Percentiles rank a stretch among this genome's conserved stretches.
These are phyloP conservation scores for Thymallus thymallus DNA, from an alignment of 2,113 vertebrate genomes.

Conservation along the genomic window DNA sequence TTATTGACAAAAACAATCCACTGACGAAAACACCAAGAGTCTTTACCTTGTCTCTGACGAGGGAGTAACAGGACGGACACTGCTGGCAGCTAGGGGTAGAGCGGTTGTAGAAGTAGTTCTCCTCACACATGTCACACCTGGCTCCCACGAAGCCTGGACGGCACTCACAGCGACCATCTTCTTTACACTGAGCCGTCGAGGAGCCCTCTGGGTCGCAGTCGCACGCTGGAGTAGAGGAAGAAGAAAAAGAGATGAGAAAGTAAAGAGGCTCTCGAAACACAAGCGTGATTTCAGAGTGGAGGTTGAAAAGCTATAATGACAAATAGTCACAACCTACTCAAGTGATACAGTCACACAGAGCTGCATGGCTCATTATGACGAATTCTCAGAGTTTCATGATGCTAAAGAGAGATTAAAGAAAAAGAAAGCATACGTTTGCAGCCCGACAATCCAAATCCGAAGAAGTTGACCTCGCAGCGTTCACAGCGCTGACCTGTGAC, in stretches of 20 bases:
- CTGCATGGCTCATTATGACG: no score
- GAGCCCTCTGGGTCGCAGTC: constrained; percentile 94
- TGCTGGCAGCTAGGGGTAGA: constrained; percentile 91
- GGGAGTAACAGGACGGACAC: constrained; percentile 91
- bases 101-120: constrained; percentile 98
- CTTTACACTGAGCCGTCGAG: constrained; percentile 81
- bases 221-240: constrained; percentile 75
- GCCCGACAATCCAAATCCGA: constrained; percentile 87
- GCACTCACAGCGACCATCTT: constrained; percentile 85
- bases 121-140: constrained; percentile 94
- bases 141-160: constrained; percentile 89
- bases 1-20: neutral
- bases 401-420: neutral
- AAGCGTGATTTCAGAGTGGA: no score
- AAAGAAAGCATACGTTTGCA: constrained; percentile 88
- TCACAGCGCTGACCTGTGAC: constrained; percentile 83
- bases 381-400: no score
- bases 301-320: neutral
- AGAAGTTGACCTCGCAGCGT: constrained; percentile 90
- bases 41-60: constrained; percentile 92
- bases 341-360: neutral
- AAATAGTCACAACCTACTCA: no score
- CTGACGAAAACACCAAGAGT: neutral
- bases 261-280: no score
- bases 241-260: neutral